phyloP scores from a whole-genome alignment of 2,113 vertebrate genomes.

The Anthoscopus minutus region DNA sequence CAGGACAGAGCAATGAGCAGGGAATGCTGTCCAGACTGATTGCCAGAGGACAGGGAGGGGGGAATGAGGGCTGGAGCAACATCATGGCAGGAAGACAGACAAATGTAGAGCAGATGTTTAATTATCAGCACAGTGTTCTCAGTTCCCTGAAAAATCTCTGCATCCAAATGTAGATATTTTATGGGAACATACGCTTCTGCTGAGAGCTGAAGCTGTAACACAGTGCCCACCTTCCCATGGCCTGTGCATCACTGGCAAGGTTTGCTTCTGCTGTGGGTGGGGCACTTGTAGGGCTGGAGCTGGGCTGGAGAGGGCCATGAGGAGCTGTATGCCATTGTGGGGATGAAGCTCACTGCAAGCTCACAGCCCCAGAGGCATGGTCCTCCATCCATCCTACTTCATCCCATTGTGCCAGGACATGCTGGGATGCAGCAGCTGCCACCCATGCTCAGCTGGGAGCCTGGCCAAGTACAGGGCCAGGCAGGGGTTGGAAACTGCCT shows the following conservation, averaged over 20 bases:
- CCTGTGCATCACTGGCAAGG: rapidly evolving
- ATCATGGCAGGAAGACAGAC: neutral
- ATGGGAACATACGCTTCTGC: neutral
- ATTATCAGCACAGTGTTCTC: conserved; percentile 8
- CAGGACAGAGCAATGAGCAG: neutral
- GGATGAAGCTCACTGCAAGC: neutral
- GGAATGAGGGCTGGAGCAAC: neutral
- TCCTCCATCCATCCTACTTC: neutral
- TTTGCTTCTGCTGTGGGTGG: neutral
- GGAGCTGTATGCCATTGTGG: rapidly evolving
- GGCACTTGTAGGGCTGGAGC: neutral
- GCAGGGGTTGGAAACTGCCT: neutral
- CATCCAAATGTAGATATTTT: conserved; percentile 36
- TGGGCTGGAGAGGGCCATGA: neutral
- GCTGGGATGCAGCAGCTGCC: neutral
- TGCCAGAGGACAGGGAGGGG: neutral
- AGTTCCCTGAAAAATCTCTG: conserved; percentile 19
- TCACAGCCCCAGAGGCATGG: rapidly evolving
- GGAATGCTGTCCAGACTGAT: neutral
- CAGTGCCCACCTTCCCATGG: neutral
- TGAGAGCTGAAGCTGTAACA: neutral
- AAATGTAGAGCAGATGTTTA: conserved; percentile 63
- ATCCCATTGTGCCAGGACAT: neutral
- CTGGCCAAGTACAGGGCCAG: neutral
- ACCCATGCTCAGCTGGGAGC: rapidly evolving